A percentile compares a stretch with the other conserved stretches of the same genome.
Evolutionary conservation across 2,888 invertebrate genomes (phyloP).

Genomic region (Tinea pellionella): DNA sequence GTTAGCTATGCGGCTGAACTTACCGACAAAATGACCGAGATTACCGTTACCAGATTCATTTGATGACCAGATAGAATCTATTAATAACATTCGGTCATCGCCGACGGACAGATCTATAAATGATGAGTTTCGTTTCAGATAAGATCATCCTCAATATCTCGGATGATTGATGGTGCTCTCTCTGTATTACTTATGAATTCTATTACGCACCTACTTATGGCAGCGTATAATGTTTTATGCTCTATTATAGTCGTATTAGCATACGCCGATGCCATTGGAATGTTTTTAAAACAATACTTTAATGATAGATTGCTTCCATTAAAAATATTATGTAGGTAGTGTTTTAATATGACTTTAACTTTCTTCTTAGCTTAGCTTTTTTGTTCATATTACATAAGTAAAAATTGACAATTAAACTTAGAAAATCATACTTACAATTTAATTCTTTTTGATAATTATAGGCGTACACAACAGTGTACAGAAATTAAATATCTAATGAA

Average conservation of each 20-base stretch:
- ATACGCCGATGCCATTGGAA: conserved; percentile 24
- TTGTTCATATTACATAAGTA: too few relatives aligned
- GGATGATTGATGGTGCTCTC: conserved; percentile 57
- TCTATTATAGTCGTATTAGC: conserved; percentile 58
- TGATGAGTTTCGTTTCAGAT: conserved; percentile 68
- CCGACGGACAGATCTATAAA: conserved; percentile 64
- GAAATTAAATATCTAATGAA: too few relatives aligned
- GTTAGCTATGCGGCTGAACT: conserved; percentile 40
- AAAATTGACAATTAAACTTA: too few relatives aligned
- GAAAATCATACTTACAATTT: too few relatives aligned
- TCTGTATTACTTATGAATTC: conserved; percentile 56
- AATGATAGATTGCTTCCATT: background rate
- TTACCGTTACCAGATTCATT: conserved; percentile 58
- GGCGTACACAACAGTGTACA: too few relatives aligned
- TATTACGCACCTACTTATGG: conserved; percentile 41
- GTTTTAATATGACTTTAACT: too few relatives aligned
- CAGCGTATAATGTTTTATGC: conserved; percentile 47
- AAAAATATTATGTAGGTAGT: background rate
- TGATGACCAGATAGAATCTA: conserved; percentile 66
- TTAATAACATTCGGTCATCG: conserved; percentile 64
- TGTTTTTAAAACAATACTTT: background rate
- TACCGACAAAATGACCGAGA: conserved; percentile 48
- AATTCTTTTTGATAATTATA: too few relatives aligned
- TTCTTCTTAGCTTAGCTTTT: too few relatives aligned
- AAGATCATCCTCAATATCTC: conserved; percentile 58